These are phyloP conservation scores for Labroides dimidiatus DNA, from an alignment of 2,797 vertebrate genomes.

Conservation along the genomic window DNA sequence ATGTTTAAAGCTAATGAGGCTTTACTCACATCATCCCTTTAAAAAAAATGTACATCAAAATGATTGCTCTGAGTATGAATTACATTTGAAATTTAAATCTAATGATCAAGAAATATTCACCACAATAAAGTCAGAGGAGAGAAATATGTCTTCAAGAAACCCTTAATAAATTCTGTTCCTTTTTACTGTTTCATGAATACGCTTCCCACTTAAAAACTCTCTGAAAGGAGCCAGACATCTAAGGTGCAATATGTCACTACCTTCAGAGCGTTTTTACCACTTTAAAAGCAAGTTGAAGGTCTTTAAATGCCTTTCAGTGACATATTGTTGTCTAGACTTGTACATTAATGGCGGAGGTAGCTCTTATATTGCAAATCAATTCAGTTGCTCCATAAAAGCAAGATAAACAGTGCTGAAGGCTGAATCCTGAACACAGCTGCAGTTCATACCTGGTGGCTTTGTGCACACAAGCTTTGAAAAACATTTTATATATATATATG, in stretches of 20 bases:
- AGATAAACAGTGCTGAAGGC: slow-evolving; percentile 21
- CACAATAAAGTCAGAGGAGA: slow-evolving; percentile 3
- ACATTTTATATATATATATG: neutral
- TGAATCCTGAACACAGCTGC: slow-evolving; percentile 15
- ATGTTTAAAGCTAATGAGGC: slow-evolving; percentile 4
- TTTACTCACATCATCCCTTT: neutral
- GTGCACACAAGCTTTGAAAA: neutral
- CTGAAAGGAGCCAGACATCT: slow-evolving; percentile 6
- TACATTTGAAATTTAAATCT: neutral
- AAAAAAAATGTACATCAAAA: neutral
- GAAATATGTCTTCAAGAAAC: neutral
- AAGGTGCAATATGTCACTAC: slow-evolving; percentile 4
- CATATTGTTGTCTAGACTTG: slow-evolving; percentile 30
- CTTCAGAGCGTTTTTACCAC: slow-evolving; percentile 9
- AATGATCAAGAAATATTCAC: slow-evolving; percentile 5
- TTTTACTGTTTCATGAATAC: neutral
- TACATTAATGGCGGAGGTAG: slow-evolving; percentile 19
- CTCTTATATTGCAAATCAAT: slow-evolving; percentile 18
- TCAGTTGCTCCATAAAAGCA: slow-evolving; percentile 23
- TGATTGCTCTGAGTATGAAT: neutral
- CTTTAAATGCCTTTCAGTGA: slow-evolving; percentile 32
- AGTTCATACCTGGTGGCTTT: neutral
- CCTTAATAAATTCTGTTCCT: neutral
- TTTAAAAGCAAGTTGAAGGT: slow-evolving; percentile 24
- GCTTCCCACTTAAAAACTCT: neutral